phyloP scores from a whole-genome alignment of 2,113 vertebrate genomes.

The Pelusios castaneus region DNA sequence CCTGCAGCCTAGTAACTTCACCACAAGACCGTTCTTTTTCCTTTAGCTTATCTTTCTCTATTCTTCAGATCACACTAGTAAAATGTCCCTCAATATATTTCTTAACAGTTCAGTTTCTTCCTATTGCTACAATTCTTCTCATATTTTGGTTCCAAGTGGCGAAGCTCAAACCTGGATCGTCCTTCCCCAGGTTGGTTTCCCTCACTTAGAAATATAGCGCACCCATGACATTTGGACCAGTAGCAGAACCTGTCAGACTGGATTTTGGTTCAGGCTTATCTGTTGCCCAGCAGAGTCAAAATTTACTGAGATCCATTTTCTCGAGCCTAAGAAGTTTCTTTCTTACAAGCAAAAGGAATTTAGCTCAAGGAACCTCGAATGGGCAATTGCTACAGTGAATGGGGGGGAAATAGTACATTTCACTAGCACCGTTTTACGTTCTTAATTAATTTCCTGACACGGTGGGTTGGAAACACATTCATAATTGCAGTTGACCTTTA shows the following conservation, averaged over 20 bases:
- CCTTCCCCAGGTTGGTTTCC: neutral
- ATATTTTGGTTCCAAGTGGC: neutral
- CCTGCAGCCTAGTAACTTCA: neutral
- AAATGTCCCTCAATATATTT: neutral
- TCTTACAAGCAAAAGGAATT: neutral
- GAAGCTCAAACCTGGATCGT: neutral
- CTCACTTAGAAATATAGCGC: neutral
- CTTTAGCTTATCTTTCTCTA: neutral
- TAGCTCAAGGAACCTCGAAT: neutral
- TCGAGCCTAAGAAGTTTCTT: neutral
- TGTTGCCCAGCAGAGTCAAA: neutral
- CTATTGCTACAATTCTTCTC: neutral
- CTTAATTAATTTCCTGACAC: neutral
- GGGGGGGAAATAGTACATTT: neutral
- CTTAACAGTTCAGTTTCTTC: neutral
- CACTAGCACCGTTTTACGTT: neutral
- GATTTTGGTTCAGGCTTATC: neutral
- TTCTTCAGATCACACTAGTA: neutral
- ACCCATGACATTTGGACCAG: neutral
- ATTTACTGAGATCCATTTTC: neutral
- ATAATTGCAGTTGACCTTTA: slow-evolving; percentile 22
- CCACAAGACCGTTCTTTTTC: neutral
- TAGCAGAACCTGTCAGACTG: neutral
- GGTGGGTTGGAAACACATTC: neutral
- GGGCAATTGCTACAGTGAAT: neutral